These are phyloP conservation scores for Platycnemis pennipes DNA, from an alignment of 2,888 invertebrate species.

Conservation along the genomic window DNA sequence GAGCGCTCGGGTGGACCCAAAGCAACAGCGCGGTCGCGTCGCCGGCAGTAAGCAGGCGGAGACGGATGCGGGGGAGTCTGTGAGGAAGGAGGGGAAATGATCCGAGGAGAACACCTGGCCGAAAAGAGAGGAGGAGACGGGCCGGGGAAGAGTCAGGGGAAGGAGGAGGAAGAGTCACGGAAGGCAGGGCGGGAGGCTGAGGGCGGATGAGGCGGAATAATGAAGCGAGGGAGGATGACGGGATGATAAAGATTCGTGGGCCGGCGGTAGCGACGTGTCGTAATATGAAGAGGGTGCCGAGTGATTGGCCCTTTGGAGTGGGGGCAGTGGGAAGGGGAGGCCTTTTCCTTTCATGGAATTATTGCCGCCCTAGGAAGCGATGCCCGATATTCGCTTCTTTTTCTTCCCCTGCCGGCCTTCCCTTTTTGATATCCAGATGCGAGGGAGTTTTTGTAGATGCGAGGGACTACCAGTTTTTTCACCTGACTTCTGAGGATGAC, in stretches of 20 bases:
- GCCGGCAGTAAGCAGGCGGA: no score
- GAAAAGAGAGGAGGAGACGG: conserved; percentile 43
- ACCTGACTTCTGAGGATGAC: neutral
- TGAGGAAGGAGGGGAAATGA: conserved; percentile 29
- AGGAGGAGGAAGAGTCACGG: neutral
- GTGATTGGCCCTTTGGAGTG: neutral
- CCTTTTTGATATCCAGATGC: neutral
- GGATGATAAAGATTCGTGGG: conserved; percentile 32
- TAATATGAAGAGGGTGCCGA: conserved; percentile 33
- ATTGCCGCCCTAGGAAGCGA: neutral
- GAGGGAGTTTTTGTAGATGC: neutral
- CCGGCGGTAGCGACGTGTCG: conserved; percentile 8
- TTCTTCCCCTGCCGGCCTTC: neutral
- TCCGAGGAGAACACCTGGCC: conserved; percentile 62
- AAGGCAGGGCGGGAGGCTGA: neutral
- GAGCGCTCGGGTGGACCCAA: no score
- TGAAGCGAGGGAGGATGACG: neutral
- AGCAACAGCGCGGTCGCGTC: no score
- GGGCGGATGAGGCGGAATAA: conserved; percentile 6
- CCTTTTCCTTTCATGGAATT: neutral
- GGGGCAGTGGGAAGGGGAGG: neutral
- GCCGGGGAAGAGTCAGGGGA: neutral
- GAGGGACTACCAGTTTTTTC: neutral
- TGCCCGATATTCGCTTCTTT: neutral
- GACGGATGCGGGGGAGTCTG: neutral